These are phyloP conservation scores for Hemiscyllium ocellatum DNA, from an alignment of 2,113 vertebrate genomes.

Conservation along the genomic window DNA sequence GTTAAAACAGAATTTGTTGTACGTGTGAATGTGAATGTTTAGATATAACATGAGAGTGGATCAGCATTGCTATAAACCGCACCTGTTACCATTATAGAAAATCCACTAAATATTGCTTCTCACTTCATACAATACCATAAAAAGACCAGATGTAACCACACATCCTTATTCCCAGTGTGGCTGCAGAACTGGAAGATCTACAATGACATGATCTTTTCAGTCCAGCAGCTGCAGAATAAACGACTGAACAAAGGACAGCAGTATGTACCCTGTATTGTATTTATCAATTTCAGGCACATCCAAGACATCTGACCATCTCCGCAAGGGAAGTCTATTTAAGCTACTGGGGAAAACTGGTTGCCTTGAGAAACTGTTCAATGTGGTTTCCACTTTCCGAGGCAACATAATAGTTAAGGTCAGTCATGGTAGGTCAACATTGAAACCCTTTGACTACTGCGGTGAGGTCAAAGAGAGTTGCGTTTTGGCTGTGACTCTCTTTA, in stretches of 20 bases:
- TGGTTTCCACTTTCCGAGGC: background rate
- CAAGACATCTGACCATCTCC: background rate
- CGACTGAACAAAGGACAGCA: background rate
- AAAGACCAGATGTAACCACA: background rate
- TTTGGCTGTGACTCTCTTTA: background rate
- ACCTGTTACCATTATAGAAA: no score
- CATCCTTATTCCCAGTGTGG: background rate
- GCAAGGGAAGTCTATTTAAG: background rate
- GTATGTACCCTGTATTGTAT: background rate
- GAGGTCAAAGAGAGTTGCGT: background rate
- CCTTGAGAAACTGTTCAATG: background rate
- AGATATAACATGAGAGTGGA: background rate
- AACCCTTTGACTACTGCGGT: background rate
- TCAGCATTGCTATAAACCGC: background rate
- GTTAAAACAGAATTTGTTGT: background rate
- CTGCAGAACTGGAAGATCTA: background rate
- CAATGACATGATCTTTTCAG: background rate
- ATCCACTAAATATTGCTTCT: background rate
- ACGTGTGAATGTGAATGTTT: background rate
- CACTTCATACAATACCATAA: background rate
- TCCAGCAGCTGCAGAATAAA: background rate
- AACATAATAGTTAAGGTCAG: background rate
- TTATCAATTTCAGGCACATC: background rate
- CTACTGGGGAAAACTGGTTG: background rate
- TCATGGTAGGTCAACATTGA: background rate